Evolutionary conservation across 2,113 vertebrate genomes (phyloP), one percentile per base, ranked within the genome.

Genomic region (Grammomys dolichurus): DNA sequence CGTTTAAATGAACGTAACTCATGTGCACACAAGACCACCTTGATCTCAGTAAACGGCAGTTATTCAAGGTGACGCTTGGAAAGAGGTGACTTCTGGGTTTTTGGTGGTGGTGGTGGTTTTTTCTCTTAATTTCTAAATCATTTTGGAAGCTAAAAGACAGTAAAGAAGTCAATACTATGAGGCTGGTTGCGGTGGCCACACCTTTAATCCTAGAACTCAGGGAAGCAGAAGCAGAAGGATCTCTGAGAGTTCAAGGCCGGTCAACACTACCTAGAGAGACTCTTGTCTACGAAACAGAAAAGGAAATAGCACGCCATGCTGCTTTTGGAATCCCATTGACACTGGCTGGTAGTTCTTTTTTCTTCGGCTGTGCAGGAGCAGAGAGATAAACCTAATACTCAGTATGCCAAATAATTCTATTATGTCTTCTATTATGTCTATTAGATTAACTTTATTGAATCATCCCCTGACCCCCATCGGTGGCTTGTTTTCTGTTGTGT

Each of bases 81-180:
- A 24, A 26, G 56, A 63, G 58, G n/a, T 40, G 80, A 36, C 40
- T 82, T 84, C n/a, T 84, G 56, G 2, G 7, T n/a, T 60, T 60
- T 82, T 26, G 56, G 14, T 51, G 7, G 48, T 43, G 43, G 26
- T 67, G 31, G 28, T 65, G 7, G 8, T 84, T 65, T 65, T 65
- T 84, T 22, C 58, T 43, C 28, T 85, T 85, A 46, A 85, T 46
- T 43, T 67, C 28, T 36, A 86, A 86, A 20, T 86, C 46, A 43
- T 92, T 89, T 78, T 93, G 46, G 63, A 91, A 96, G 91, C n/a
- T 89, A 91, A 87, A 90, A 43, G 67, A 60, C 24, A 46, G 31
- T 31, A 85, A 84, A 43, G n/a, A 63, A 65, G 40, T 82, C 54
- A 24, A 8, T 26, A 26, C 54, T 14, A 58, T 48, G 46, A 48